Evolutionary conservation across 2,113 vertebrate genomes (phyloP).

Genomic region (Vidua macroura): DNA sequence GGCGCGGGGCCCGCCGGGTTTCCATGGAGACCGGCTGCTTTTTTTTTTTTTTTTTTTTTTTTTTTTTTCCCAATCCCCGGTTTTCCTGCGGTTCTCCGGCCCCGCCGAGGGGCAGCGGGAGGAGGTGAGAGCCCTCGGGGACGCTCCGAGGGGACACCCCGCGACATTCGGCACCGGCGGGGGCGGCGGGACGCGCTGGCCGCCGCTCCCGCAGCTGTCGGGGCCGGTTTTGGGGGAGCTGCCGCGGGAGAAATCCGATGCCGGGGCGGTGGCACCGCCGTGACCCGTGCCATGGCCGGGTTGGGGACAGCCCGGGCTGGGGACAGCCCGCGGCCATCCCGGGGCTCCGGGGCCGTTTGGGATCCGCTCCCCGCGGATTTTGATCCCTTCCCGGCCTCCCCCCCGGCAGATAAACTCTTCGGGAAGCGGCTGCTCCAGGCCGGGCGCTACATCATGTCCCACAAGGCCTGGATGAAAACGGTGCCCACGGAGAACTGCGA

Average conservation of each 20-base stretch:
- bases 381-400: not conserved
- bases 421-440: conserved; percentile 94
- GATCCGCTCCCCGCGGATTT: too few relatives aligned
- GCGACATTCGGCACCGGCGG: not conserved
- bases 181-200: not conserved
- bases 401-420: conserved; percentile 88
- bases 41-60: too few relatives aligned
- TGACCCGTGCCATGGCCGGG: not conserved
- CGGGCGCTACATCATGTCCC: conserved; percentile 95
- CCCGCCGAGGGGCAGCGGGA: not conserved
- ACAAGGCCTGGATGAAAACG: conserved; percentile 99
- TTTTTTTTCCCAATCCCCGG: not conserved
- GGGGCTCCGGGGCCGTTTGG: not conserved
- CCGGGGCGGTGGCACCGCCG: not conserved
- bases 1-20: not conserved
- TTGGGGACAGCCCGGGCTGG: not conserved
- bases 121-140: not conserved
- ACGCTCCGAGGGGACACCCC: not conserved
- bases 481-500: conserved; percentile 98
- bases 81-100: not conserved
- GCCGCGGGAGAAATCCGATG: conserved; percentile 12
- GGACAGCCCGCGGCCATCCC: not conserved
- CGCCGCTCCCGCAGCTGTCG: not conserved
- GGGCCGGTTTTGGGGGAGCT: not conserved
- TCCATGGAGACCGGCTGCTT: conserved; percentile 34